These are phyloP conservation scores for Zaprionus lineosus DNA, from an alignment of 2,888 invertebrate genomes.

Conservation along the genomic window DNA sequence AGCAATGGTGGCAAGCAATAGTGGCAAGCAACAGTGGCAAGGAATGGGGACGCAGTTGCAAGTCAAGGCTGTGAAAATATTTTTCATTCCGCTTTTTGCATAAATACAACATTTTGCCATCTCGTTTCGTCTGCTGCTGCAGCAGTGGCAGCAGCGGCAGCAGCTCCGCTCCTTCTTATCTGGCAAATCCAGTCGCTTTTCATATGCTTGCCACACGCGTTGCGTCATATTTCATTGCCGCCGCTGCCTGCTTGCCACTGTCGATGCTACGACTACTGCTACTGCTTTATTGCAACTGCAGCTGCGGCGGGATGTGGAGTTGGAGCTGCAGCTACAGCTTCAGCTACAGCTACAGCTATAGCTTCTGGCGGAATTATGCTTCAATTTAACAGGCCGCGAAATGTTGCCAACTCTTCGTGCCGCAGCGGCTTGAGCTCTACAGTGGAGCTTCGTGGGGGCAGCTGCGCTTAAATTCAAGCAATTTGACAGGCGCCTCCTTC, in stretches of 20 bases:
- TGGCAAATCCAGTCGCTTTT: constrained; percentile 55
- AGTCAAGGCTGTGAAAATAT: constrained; percentile 73
- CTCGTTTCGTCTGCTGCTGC: constrained; percentile 1
- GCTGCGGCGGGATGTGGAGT: no score
- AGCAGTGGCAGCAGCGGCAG: no score
- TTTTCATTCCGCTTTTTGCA: constrained; percentile 71
- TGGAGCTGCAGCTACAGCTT: constrained; percentile 2
- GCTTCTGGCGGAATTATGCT: constrained; percentile 61
- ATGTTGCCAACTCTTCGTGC: constrained; percentile 46
- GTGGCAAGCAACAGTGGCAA: constrained; percentile 19
- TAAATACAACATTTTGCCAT: constrained; percentile 69
- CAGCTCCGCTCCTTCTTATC: constrained; percentile 22
- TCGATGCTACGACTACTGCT: no score
- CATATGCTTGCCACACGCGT: constrained; percentile 71
- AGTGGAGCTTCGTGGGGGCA: constrained; percentile 15
- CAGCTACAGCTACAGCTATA: constrained; percentile 29
- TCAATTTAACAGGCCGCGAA: constrained; percentile 72
- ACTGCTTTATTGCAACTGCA: no score
- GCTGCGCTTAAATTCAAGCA: constrained; percentile 58
- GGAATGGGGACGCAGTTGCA: constrained; percentile 46
- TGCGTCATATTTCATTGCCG: constrained; percentile 65
- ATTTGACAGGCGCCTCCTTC: constrained; percentile 59
- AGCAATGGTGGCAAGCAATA: no score
- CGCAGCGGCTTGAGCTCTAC: neutral
- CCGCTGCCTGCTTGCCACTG: neutral